Base-by-base conservation (phyloP, 37 sponge, comb jelly and placozoan species). In the Aplysina aerophoba region DNA sequence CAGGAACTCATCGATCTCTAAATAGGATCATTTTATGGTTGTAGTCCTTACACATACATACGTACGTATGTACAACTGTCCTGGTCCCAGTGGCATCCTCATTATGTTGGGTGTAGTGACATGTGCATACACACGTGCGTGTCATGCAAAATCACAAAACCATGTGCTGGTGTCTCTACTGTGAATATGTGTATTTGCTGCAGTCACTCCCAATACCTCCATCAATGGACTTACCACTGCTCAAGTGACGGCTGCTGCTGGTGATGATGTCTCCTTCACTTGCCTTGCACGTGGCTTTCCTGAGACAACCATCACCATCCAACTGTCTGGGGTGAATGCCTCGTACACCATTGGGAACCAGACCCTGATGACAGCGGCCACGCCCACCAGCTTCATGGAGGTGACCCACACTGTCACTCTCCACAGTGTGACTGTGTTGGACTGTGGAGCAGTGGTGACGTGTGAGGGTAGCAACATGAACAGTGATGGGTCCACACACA, bases 361-460 rank as follows among this genome's bases (percentile, higher is more conserved):
- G 38, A 41, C n/a, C 53, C 37, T 44, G 40, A 50, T 21, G 14
- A 36, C 37, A 16, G 40, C 15, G n/a, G 78, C 78, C 44, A 75
- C 78, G n/a, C 78, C 78, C 21, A 75, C 24, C 12, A 24, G 25
- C 21, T 44, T 44, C 44, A 39, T 75, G 41, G 40, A 31, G 25
- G 37, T 36, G n/a, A 75, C 54, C 22, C 37, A 54, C 50, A 75
- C 50, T 75, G 40, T 75, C 20, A 75, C 78, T 19, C n/a, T 75
- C 54, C 40, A 20, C 78, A 75, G 24, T 75, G 37, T 75, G 38
- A 41, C 78, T 24, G 20, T 11, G 13, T 40, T 24, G 20, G 78
- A 75, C 78, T 75, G 78, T 75, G 78, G 54, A 53, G 33, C 78
- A 75, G 50, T 44, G 50, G 78, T 75, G 78, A 75, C 78, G 41